phyloP scores from a whole-genome alignment of 2,888 invertebrate species.

The Hedya salicella region DNA sequence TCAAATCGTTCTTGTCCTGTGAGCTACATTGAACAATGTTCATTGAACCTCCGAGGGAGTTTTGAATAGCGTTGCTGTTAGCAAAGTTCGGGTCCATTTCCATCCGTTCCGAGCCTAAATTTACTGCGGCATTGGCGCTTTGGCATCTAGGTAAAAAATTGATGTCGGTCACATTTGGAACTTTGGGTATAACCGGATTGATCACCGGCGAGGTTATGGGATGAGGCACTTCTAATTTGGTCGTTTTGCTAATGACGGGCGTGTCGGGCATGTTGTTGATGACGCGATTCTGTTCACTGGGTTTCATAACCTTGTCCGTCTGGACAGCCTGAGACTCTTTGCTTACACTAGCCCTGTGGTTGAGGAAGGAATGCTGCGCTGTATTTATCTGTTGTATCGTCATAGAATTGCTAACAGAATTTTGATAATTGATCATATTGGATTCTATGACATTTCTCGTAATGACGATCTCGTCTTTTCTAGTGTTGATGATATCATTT shows the following conservation, averaged over 20 bases:
- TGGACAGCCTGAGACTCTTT: slow-evolving; percentile 77
- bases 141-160: slow-evolving; percentile 79
- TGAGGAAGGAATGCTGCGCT: slow-evolving; percentile 70
- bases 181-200: slow-evolving; percentile 77
- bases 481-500: slow-evolving; percentile 62
- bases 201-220: slow-evolving; percentile 81
- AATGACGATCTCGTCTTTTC: slow-evolving; percentile 77
- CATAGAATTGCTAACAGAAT: slow-evolving; percentile 72
- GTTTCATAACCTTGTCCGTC: slow-evolving; percentile 73
- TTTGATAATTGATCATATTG: slow-evolving; percentile 68
- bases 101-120: slow-evolving; percentile 70
- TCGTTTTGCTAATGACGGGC: slow-evolving; percentile 71
- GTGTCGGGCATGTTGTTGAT: slow-evolving; percentile 65
- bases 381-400: slow-evolving; percentile 77
- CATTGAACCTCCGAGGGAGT: slow-evolving; percentile 68
- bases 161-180: slow-evolving; percentile 73
- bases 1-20: slow-evolving; percentile 70
- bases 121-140: slow-evolving; percentile 77
- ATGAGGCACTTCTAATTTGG: slow-evolving; percentile 79
- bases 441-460: slow-evolving; percentile 73
- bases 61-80: slow-evolving; percentile 64
- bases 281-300: slow-evolving; percentile 65
- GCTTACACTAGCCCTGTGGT: slow-evolving; percentile 66
- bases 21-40: slow-evolving; percentile 63
- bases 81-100: slow-evolving; percentile 70